Percentiles rank a stretch among this genome's conserved stretches.
These are phyloP conservation scores for Lordiphosa fenestrarum DNA, from an alignment of 2,888 invertebrate species.

Conservation along the genomic window DNA sequence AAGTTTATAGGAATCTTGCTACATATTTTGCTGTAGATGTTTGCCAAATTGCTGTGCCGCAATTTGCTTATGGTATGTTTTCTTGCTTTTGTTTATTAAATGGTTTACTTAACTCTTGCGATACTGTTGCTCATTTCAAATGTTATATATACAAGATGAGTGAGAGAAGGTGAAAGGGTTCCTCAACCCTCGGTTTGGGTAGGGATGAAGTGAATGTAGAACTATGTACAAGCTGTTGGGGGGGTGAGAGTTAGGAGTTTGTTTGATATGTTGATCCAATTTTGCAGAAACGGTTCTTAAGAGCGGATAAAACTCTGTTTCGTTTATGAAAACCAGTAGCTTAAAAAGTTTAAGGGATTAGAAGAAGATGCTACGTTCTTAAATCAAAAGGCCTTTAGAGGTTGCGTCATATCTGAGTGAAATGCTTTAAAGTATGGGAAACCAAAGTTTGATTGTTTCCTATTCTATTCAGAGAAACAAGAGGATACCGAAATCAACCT, in stretches of 20 bases:
- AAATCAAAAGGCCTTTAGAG: too few species aligned
- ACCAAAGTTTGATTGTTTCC: too few species aligned
- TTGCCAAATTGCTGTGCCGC: constrained; percentile 45
- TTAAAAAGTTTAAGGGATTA: too few species aligned
- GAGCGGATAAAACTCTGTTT: too few species aligned
- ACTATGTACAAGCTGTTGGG: constrained; percentile 51
- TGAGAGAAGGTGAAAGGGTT: constrained; percentile 33
- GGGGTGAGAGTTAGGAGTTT: constrained; percentile 11
- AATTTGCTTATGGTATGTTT: constrained; percentile 63
- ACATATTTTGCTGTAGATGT: constrained; percentile 49
- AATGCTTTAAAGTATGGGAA: too few species aligned
- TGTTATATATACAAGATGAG: constrained; percentile 57
- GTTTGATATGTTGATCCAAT: background rate
- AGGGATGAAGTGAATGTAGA: constrained; percentile 6
- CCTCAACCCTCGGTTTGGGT: too few species aligned
- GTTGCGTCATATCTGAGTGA: too few species aligned
- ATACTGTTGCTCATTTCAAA: constrained; percentile 56
- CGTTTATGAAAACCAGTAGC: too few species aligned
- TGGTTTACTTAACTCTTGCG: constrained; percentile 30
- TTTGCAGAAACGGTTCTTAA: too few species aligned
- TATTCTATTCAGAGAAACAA: too few species aligned
- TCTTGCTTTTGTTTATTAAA: constrained; percentile 9
- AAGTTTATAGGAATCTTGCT: constrained; percentile 67
- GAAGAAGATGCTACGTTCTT: too few species aligned
- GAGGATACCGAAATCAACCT: too few species aligned